Evolutionary conservation across 1,140 invertebrate genomes (phyloP), one percentile per base, ranked within the genome.

Genomic region (Drosophila busckii): DNA sequence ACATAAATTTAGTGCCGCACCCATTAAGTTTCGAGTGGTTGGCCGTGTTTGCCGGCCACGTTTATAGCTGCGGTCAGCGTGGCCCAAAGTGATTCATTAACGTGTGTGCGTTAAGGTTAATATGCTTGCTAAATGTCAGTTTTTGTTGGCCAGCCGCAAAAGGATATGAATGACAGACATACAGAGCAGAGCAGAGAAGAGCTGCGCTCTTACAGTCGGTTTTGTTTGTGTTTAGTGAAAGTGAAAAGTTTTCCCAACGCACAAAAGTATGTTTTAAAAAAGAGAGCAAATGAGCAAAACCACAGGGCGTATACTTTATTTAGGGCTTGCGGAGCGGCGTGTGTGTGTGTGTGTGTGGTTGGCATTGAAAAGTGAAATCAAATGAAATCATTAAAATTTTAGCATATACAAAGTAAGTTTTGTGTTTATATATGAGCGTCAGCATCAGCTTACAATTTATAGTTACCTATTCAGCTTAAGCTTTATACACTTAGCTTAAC

Each of bases 111-210:
- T 45, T 66, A 53, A 66, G 54, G 63, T 56, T 66, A 66, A 66
- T 62, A 66, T 66, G 29, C 40, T 56, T 62, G 58, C 58, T 41
- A 56, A 66, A 66, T 56, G 63, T 56, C 58, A 55, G 31, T 45
- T 40, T 61, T 37, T 48, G n/a, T n/a, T n/a, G 52, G 52, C 28
- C 28, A 55, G 42, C 58, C 58, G 10, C 58, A 61, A 42, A 23
- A 20, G 26, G 35, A 44, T 40, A 35, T 19, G 56, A 53, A 45
- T 45, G 20, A n/a, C n/a, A n/a, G n/a, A n/a, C n/a, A n/a, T n/a
- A n/a, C n/a, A n/a, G n/a, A n/a, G n/a, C n/a, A n/a, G n/a, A n/a
- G 25, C 8, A 13, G 6, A n/a, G n/a, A n/a, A n/a, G n/a, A n/a
- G 17, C 9, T 9, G 15, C 16, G 0, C 13, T 42, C 12, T 8